Base-by-base conservation (phyloP, 2,113 vertebrate species). In the Epinephelus fuscoguttatus region DNA sequence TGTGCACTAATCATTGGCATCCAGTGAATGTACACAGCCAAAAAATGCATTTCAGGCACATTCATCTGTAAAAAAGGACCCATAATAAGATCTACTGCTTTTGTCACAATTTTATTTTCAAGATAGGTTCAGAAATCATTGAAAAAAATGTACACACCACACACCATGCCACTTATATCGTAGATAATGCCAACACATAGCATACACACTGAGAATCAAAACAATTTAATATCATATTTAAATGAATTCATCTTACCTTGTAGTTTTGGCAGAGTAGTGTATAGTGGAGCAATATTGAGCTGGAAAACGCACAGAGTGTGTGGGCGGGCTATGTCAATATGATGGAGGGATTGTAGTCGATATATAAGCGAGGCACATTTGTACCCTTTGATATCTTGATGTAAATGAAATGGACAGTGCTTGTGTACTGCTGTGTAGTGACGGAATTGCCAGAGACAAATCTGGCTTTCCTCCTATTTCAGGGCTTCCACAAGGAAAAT, bases 401-500 rank as follows among this genome's bases (percentile, higher is more conserved):
- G 52, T 64, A 55, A 74, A 79, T 74, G 1, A 73, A 78, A 82
- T 40, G 23, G 19, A 70, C 40, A 37, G 40, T 64, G 53, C 55
- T 66, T 71, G 63, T 80, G 55, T 49, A 67, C 69, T 63, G 18
- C 19, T 72, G 33, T 62, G 45, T 78, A 55, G 70, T 84, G 63
- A 76, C 74, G 25, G 49, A 85, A 71, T 76, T 25, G 50, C 27
- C 50, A 30, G 47, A 76, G 70, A 85, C 78, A 55, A 50, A 56
- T 64, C 49, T 70, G 64, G 64, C 57, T 90, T 87, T 78, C 40
- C 53, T 82, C 42, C 59, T 80, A 61, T 73, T 80, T 85, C 60
- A 68, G 53, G 53, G 25, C 40, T 75, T 84, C 27, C 57, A 73
- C 40, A 6, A 49, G 56, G 69, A 80, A 84, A 87, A 84, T 85